Percentiles rank a stretch among this genome's conserved stretches.
These are phyloP conservation scores for Thera britannica DNA, from an alignment of 2,888 invertebrate species.

Conservation along the genomic window DNA sequence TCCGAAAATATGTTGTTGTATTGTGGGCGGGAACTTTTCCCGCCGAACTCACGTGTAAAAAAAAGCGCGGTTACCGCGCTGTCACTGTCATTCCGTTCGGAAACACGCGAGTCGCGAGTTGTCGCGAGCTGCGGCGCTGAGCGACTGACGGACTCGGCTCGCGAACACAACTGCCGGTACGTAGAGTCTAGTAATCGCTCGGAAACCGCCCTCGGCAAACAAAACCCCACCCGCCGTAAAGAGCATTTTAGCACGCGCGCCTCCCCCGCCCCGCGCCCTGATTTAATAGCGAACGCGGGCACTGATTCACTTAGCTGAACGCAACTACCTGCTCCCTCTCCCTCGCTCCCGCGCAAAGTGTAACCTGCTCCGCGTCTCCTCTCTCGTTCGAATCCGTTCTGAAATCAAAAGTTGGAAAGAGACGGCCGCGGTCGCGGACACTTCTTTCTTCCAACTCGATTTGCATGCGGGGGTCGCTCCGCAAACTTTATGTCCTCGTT, in stretches of 20 bases:
- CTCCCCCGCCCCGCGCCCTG: slow-evolving; percentile 79
- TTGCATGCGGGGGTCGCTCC: slow-evolving; percentile 81
- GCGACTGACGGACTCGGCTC: slow-evolving; percentile 55
- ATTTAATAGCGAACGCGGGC: slow-evolving; percentile 84
- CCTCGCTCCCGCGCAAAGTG: slow-evolving; percentile 61
- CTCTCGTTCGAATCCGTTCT: slow-evolving; percentile 52
- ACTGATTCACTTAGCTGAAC: slow-evolving; percentile 84
- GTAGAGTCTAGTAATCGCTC: slow-evolving; percentile 59
- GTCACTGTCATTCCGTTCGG: slow-evolving; percentile 64
- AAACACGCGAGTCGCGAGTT: slow-evolving; percentile 60
- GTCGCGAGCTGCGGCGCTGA: slow-evolving; percentile 63
- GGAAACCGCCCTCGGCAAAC: slow-evolving; percentile 83
- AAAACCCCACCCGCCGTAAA: slow-evolving; percentile 83
- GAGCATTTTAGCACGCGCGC: slow-evolving; percentile 81
- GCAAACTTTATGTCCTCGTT: slow-evolving; percentile 84
- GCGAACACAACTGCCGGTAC: slow-evolving; percentile 47
- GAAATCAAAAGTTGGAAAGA: slow-evolving; percentile 61
- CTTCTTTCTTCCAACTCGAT: slow-evolving; percentile 82
- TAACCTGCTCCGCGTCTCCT: slow-evolving; percentile 48
- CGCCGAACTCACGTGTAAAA: slow-evolving; percentile 73
- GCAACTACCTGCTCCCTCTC: slow-evolving; percentile 75
- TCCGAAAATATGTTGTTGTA: slow-evolving; percentile 83
- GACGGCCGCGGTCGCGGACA: slow-evolving; percentile 68
- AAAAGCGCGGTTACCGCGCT: slow-evolving; percentile 78
- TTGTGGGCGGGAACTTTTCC: slow-evolving; percentile 81